These are phyloP conservation scores for Aramus guarauna DNA, from an alignment of 2,113 vertebrate genomes.

Conservation along the genomic window DNA sequence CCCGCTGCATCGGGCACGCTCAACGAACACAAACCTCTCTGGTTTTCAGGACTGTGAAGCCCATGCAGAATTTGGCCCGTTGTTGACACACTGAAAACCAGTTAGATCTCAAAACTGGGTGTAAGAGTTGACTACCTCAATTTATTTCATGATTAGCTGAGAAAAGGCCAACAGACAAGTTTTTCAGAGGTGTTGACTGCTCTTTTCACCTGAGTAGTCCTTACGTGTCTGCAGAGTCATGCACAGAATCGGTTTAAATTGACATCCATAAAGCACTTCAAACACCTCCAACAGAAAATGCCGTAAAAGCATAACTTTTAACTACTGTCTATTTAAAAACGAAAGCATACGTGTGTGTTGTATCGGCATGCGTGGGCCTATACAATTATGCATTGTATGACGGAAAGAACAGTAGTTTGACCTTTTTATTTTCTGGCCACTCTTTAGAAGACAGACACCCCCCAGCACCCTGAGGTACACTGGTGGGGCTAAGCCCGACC, in stretches of 20 bases:
- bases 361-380: background rate
- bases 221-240: background rate
- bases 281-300: background rate
- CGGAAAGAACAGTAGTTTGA: background rate
- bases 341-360: background rate
- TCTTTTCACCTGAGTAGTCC: background rate
- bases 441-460: background rate
- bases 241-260: background rate
- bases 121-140: background rate
- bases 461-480: accelerated
- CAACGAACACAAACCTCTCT: background rate
- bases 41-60: background rate
- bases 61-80: background rate
- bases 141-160: background rate
- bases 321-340: background rate
- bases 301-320: background rate
- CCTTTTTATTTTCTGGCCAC: background rate
- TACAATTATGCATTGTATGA: background rate
- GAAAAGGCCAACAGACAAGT: background rate
- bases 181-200: background rate
- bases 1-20: background rate
- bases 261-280: background rate
- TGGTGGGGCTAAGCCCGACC: background rate
- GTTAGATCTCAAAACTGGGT: background rate
- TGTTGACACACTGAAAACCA: background rate